Percentiles rank a stretch among this genome's conserved stretches.
These are phyloP conservation scores for Prosopocoilus inquinatus DNA, from an alignment of 2,888 invertebrate species.

Conservation along the genomic window DNA sequence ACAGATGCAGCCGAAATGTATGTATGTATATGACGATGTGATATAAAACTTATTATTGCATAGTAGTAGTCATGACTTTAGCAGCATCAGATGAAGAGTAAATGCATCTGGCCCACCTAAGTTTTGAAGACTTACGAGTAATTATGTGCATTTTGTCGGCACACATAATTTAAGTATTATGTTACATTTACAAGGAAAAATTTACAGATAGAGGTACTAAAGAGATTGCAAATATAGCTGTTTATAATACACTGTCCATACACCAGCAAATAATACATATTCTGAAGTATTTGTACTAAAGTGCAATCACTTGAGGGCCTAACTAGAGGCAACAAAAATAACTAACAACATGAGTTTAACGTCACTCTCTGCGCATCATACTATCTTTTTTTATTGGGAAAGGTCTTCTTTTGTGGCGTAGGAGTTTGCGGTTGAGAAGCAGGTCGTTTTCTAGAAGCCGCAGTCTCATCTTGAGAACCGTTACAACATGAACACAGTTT, in stretches of 20 bases:
- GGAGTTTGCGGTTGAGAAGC: slow-evolving; percentile 43
- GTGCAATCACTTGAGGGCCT: slow-evolving; percentile 44
- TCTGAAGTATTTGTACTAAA: slow-evolving; percentile 47
- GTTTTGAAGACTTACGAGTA: slow-evolving; percentile 13
- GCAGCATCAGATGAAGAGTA: slow-evolving; percentile 22
- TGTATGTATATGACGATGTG: not conserved
- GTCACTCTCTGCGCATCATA: slow-evolving; percentile 35
- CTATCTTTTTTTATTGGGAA: slow-evolving; percentile 49
- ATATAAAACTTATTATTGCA: slow-evolving; percentile 27
- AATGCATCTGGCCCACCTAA: slow-evolving; percentile 23
- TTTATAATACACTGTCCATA: slow-evolving; percentile 14
- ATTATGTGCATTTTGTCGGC: slow-evolving; percentile 50
- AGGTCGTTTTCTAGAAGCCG: slow-evolving; percentile 38
- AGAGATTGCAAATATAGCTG: slow-evolving; percentile 47
- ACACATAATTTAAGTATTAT: slow-evolving; percentile 35
- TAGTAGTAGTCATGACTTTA: slow-evolving; percentile 16
- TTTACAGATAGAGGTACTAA: slow-evolving; percentile 46
- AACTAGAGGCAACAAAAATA: slow-evolving; percentile 37
- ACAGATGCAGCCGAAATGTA: not conserved
- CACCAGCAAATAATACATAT: slow-evolving; percentile 20
- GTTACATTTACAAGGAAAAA: slow-evolving; percentile 43
- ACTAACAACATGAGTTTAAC: slow-evolving; percentile 31
- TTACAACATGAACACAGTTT: slow-evolving; percentile 49
- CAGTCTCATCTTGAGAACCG: slow-evolving; percentile 36
- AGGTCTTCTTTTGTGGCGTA: slow-evolving; percentile 47